Evolutionary conservation across 2,797 vertebrate species (phyloP), one percentile per base, ranked within the genome.

Genomic region (Phylloscopus collybita): DNA sequence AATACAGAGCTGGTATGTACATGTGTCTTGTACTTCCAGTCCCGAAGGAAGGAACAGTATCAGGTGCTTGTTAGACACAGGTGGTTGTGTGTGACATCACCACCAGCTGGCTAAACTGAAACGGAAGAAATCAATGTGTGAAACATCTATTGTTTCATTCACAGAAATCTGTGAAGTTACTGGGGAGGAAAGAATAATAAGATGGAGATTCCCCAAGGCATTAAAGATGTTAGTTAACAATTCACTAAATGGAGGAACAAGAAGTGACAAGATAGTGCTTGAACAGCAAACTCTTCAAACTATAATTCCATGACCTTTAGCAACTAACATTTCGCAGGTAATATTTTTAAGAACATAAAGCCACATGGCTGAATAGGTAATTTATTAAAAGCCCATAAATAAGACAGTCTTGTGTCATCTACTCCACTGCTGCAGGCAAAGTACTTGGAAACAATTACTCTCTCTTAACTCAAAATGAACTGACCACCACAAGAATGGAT

Each of bases 111-210:
- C 82, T 67, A 32, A 84, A 90, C 51, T 61, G 56, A 95, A 94
- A 71, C 11, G 4, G 44, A 95, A 90, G 95, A 94, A 96, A 80
- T 75, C 59, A 86, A 16, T 10, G 10, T 59, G 65, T 91, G 72
- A 74, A 86, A 91, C 87, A 51, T 51, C 67, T 47, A 88, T 95
- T 95, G 91, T 97, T 96, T 54, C 78, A 76, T 89, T 88, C 74
- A 65, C 2, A 51, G 65, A 94, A 95, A 86, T 94, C 64, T 85
- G 49, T 60, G 67, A 83, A 85, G 53, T 79, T 88, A 60, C 66
- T 36, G 65, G 86, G 78, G 87, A 92, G 59, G 80, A 87, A 95
- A 88, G 75, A 93, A 45, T 53, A 82, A 36, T 21, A 45, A 85
- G 78, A 93, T 67, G 71, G 71, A 81, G 74, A 87, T 90, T 82